These are phyloP conservation scores for Neoarius graeffei DNA, from an alignment of 2,113 vertebrate species.

Conservation along the genomic window DNA sequence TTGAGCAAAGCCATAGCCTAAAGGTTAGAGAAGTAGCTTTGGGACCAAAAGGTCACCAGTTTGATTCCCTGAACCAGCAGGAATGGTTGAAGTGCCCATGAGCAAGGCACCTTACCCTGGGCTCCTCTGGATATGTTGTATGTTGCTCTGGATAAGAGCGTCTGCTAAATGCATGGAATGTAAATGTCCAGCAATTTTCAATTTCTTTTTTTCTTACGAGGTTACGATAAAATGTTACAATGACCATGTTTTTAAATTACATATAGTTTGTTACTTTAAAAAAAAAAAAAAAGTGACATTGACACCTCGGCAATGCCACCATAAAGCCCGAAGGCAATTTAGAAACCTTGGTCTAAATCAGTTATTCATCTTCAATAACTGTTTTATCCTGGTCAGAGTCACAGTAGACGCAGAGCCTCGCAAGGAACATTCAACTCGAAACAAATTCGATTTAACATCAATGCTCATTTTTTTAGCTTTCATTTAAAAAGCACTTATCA, in stretches of 20 bases:
- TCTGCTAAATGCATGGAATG: too few relatives aligned
- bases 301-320: not conserved
- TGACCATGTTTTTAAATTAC: not conserved
- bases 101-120: too few relatives aligned
- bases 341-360: not conserved
- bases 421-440: not conserved
- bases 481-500: not conserved
- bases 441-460: not conserved
- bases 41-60: too few relatives aligned
- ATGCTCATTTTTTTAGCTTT: not conserved
- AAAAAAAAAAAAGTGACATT: not conserved
- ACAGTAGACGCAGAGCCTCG: not conserved
- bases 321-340: too few relatives aligned
- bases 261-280: not conserved
- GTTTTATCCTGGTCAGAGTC: not conserved
- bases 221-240: not conserved
- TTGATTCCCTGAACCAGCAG: too few relatives aligned
- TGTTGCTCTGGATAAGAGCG: too few relatives aligned
- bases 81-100: too few relatives aligned
- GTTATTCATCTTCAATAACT: not conserved
- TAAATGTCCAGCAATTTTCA: too few relatives aligned
- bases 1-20: too few relatives aligned
- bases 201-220: not conserved
- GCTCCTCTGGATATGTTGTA: too few relatives aligned
- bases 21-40: too few relatives aligned